These are phyloP conservation scores for Meandrina meandrites DNA, from an alignment of 92 coral and sea anemone genomes.

Conservation along the genomic window DNA sequence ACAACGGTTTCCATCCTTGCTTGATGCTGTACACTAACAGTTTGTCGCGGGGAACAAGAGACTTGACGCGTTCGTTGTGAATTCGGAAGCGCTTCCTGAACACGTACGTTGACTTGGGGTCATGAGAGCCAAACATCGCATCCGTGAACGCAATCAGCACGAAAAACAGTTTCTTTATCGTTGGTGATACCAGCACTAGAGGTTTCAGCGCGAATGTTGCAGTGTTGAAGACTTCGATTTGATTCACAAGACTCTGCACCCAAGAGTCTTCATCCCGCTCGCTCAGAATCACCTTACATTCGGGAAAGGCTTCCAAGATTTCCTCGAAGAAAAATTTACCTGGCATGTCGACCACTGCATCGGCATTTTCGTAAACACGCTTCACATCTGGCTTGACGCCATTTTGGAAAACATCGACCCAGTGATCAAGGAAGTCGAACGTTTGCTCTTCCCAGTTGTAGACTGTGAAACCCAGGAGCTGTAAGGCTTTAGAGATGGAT, in stretches of 20 bases:
- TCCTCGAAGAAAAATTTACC: slow-evolving; percentile 45
- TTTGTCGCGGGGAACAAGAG: slow-evolving; percentile 47
- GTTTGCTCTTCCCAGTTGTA: neutral
- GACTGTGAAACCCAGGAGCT: slow-evolving; percentile 5
- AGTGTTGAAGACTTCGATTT: neutral
- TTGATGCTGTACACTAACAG: slow-evolving; percentile 39
- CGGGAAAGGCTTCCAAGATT: slow-evolving; percentile 52
- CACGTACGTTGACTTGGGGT: slow-evolving; percentile 23
- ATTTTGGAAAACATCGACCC: slow-evolving; percentile 5
- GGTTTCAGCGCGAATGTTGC: slow-evolving; percentile 9
- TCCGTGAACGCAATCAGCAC: neutral
- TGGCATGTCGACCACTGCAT: slow-evolving; percentile 42
- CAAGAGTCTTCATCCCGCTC: slow-evolving; percentile 50
- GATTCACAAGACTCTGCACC: slow-evolving; percentile 33
- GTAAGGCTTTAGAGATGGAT: slow-evolving; percentile 9
- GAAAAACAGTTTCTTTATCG: neutral
- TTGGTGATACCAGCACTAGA: slow-evolving; percentile 6
- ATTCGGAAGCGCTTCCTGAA: slow-evolving; percentile 38
- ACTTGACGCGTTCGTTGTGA: slow-evolving; percentile 58
- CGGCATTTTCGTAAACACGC: neutral
- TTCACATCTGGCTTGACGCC: neutral
- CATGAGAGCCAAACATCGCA: slow-evolving; percentile 18
- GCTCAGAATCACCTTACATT: slow-evolving; percentile 35
- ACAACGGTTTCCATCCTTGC: slow-evolving; percentile 55
- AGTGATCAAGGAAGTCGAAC: neutral